Percentiles rank a stretch among this genome's conserved stretches.
Evolutionary conservation across 2,113 vertebrate genomes (phyloP).

Genomic region (Pomatorhinus ruficollis): DNA sequence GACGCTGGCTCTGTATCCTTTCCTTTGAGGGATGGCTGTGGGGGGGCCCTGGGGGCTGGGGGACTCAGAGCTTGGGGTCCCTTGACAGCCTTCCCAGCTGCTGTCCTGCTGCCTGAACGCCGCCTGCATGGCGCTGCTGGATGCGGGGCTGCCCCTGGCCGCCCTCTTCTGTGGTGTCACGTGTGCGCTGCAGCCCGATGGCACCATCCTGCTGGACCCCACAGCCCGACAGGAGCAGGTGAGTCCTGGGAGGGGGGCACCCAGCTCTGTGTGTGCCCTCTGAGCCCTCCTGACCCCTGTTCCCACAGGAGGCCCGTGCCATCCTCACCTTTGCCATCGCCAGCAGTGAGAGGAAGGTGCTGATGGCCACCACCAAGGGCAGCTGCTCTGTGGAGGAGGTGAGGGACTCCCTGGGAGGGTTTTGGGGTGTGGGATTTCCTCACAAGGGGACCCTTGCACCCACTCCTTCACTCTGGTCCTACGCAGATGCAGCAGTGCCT

Average conservation of each 20-base stretch:
- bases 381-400: conserved; percentile 87
- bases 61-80: rapidly evolving
- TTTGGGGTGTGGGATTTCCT: rapidly evolving
- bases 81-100: conserved; percentile 67
- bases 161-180: conserved; percentile 90
- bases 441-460: rapidly evolving
- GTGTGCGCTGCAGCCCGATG: conserved; percentile 80
- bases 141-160: conserved; percentile 85
- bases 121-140: conserved; percentile 88
- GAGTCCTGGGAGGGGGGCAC: background rate
- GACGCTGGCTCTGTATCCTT: conserved; percentile 91
- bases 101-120: conserved; percentile 87
- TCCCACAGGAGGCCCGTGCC: conserved; percentile 82
- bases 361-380: conserved; percentile 86
- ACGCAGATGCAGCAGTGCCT: conserved; percentile 88
- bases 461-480: rapidly evolving
- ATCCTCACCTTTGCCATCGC: conserved; percentile 88
- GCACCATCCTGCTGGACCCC: conserved; percentile 84
- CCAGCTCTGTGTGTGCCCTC: rapidly evolving
- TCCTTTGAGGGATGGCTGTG: rapidly evolving
- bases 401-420: rapidly evolving
- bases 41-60: rapidly evolving
- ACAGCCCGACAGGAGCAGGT: conserved; percentile 87
- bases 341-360: conserved; percentile 76
- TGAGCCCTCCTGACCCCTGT: background rate